Percentiles rank a stretch among this genome's conserved stretches.
phyloP scores from a whole-genome alignment of 2,888 invertebrate genomes.

The Hetaerina titia region DNA sequence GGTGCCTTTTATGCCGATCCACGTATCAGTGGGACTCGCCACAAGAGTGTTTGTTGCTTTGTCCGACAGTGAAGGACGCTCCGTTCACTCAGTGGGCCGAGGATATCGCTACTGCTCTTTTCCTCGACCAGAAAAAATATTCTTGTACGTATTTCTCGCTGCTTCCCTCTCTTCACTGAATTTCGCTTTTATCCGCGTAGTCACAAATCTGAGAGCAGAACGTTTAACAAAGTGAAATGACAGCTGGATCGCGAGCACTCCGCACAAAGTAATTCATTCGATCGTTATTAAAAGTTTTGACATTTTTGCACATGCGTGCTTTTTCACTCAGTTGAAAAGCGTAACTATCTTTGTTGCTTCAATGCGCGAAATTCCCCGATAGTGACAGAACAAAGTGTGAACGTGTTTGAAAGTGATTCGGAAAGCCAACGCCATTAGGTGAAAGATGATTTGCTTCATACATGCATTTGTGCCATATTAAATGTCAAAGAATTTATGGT shows the following conservation, averaged over 20 bases:
- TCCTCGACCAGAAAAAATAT: not conserved
- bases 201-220: not conserved
- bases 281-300: not conserved
- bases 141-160: not conserved
- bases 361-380: too few species aligned
- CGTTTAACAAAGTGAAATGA: not conserved
- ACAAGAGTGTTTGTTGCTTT: slow-evolving; percentile 2
- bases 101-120: not conserved
- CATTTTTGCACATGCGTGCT: not conserved
- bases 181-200: not conserved
- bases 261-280: not conserved
- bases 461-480: too few species aligned
- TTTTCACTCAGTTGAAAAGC: too few species aligned
- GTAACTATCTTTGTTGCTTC: too few species aligned
- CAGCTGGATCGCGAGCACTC: not conserved
- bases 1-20: slow-evolving; percentile 6
- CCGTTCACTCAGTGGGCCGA: slow-evolving; percentile 11
- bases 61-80: not conserved
- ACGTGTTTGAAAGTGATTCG: too few species aligned
- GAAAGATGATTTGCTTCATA: too few species aligned
- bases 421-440: too few species aligned
- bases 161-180: not conserved
- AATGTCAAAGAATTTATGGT: too few species aligned
- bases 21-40: not conserved
- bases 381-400: too few species aligned